Conservation (phyloP, 2,888 invertebrate genomes). For the Dicyrtomina minuta region DNA sequence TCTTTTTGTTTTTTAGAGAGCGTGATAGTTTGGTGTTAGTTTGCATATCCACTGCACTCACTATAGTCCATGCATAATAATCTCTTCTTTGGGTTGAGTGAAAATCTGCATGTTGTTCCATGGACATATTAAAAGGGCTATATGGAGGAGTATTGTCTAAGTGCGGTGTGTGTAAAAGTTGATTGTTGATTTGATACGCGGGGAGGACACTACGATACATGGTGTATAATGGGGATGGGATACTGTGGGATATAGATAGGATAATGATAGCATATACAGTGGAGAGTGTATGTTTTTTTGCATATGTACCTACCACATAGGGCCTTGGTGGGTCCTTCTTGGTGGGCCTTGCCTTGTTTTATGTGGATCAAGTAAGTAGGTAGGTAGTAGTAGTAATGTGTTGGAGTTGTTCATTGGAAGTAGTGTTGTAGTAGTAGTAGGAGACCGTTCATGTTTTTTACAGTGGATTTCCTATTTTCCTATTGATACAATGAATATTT, state of each 20-base stretch:
- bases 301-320: no score
- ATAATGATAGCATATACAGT: neutral
- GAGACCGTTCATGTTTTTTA: conserved; percentile 43
- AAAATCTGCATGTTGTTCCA: no score
- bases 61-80: neutral
- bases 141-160: neutral
- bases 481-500: conserved; percentile 53
- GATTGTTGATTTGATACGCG: neutral
- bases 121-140: no score
- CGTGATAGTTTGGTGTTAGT: neutral
- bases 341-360: no score
- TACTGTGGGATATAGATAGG: neutral
- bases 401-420: conserved; percentile 7
- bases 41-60: neutral
- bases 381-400: no score
- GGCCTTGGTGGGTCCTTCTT: no score
- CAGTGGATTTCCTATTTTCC: conserved; percentile 42
- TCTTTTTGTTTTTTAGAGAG: conserved; percentile 4
- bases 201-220: no score
- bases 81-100: no score
- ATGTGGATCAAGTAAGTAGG: no score
- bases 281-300: no score
- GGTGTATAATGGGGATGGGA: conserved; percentile 2
- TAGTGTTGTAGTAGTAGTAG: conserved; percentile 16
- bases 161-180: neutral